Conservation (phyloP, 2,888 invertebrate genomes). For the Torymus tubicola region DNA sequence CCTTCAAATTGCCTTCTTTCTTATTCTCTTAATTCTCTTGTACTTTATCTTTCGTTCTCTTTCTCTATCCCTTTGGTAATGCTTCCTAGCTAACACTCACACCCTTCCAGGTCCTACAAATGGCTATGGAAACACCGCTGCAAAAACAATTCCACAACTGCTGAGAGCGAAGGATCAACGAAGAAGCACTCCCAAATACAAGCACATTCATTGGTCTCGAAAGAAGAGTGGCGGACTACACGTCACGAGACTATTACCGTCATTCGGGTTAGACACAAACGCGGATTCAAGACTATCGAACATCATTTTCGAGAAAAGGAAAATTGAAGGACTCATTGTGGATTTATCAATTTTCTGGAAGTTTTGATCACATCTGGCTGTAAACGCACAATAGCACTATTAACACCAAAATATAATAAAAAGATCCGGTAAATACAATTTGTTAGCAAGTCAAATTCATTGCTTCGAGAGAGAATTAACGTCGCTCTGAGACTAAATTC, state of each 20-base stretch:
- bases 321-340: constrained; percentile 12
- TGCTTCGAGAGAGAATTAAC: constrained; percentile 4
- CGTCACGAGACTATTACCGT: not conserved
- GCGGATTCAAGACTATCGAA: not conserved
- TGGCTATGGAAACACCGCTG: constrained; percentile 49
- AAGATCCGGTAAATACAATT: constrained; percentile 18
- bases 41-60: constrained; percentile 45
- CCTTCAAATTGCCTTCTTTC: constrained; percentile 55
- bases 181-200: constrained; percentile 29
- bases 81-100: constrained; percentile 75
- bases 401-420: constrained; percentile 12
- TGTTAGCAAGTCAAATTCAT: constrained; percentile 17
- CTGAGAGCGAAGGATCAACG: constrained; percentile 55
- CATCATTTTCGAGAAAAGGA: not conserved
- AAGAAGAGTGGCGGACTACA: constrained; percentile 31
- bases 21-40: constrained; percentile 49
- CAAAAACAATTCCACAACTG: constrained; percentile 53
- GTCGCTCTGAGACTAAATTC: constrained; percentile 2
- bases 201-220: constrained; percentile 14
- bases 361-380: constrained; percentile 27
- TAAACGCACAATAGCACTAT: constrained; percentile 16
- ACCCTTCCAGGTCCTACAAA: constrained; percentile 70
- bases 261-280: not conserved
- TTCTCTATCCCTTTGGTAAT: constrained; percentile 60
- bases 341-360: constrained; percentile 13